Percentiles rank a stretch among this genome's conserved stretches.
Conservation (phyloP, 2,113 vertebrate genomes). For the Daphoenositta chrysoptera region DNA sequence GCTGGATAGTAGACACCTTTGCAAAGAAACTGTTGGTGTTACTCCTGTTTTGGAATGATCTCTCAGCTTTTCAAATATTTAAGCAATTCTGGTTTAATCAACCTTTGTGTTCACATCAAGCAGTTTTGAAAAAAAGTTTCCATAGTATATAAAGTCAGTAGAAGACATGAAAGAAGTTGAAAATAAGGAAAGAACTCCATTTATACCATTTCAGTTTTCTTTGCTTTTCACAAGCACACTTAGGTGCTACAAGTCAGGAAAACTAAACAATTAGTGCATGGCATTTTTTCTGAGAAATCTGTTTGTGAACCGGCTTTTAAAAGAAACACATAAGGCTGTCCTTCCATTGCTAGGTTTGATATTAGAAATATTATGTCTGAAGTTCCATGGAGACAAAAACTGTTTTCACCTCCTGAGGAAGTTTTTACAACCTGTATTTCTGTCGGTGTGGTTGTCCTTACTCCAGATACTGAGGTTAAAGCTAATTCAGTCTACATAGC, state of each 20-base stretch:
- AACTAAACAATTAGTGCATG: background rate
- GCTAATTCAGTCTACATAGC: background rate
- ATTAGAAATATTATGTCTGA: background rate
- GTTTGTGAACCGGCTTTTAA: background rate
- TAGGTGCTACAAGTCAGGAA: no score
- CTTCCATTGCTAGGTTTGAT: background rate
- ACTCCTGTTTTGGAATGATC: background rate
- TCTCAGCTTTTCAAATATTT: background rate
- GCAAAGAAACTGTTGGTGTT: background rate
- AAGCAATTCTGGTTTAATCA: background rate
- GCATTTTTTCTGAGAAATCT: background rate
- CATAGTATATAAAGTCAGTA: background rate
- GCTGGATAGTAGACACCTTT: background rate
- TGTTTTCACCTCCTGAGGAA: background rate
- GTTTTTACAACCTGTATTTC: background rate
- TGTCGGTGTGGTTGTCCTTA: background rate
- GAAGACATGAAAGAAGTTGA: background rate
- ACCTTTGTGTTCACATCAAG: background rate
- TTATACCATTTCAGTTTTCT: background rate
- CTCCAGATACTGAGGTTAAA: background rate
- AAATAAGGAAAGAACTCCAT: background rate
- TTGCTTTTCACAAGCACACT: background rate
- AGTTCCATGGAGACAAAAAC: background rate
- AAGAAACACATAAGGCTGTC: fast-evolving
- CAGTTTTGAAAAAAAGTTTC: background rate